phyloP scores from a whole-genome alignment of 1,140 invertebrate species.

The Gonatopus flavifemur region DNA sequence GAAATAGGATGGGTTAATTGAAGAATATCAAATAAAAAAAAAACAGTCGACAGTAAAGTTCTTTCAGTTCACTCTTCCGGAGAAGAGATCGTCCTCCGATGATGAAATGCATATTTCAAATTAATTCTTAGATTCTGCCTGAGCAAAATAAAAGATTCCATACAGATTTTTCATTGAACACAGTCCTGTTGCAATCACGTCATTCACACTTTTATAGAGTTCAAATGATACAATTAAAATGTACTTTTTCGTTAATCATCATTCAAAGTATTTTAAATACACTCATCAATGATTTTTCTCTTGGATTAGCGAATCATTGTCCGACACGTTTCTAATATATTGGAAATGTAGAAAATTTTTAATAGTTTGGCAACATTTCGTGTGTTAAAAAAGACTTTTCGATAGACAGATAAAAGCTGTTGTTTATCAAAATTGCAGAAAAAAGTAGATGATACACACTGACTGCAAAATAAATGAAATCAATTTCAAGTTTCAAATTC shows the following conservation, averaged over 20 bases:
- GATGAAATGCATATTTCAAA: too few species aligned
- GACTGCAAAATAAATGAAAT: background rate
- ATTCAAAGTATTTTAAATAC: background rate
- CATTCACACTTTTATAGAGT: background rate
- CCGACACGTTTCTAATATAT: background rate
- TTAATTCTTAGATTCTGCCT: too few species aligned
- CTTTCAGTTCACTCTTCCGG: too few species aligned
- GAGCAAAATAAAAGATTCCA: too few species aligned
- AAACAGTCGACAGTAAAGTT: too few species aligned
- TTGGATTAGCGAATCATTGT: background rate
- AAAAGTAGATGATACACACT: background rate
- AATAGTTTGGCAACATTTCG: background rate
- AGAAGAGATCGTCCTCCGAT: too few species aligned
- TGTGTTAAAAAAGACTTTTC: background rate
- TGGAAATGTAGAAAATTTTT: background rate
- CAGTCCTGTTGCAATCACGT: too few species aligned
- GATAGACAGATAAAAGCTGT: background rate
- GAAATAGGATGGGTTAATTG: too few species aligned
- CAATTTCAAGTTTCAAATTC: background rate
- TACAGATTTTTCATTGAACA: too few species aligned
- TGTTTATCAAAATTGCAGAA: background rate
- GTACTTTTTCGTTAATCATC: background rate
- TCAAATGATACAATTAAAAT: conserved; percentile 1
- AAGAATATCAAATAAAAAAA: too few species aligned
- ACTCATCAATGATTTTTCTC: background rate